These are phyloP conservation scores for Scomber scombrus DNA, from an alignment of 2,113 vertebrate species.

Conservation along the genomic window DNA sequence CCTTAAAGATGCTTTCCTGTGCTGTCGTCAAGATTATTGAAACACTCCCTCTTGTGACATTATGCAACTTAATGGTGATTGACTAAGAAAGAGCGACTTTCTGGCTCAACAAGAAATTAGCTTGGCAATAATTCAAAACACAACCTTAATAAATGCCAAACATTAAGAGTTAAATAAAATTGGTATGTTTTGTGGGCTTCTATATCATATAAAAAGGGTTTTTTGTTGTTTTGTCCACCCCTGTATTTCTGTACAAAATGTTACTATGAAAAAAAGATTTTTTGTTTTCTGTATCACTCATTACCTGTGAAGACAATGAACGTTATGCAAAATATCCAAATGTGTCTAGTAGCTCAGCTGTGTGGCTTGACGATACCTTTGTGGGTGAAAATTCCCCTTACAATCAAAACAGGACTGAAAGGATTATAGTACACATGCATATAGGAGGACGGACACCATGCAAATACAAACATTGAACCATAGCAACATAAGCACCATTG, in stretches of 20 bases:
- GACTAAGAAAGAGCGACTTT: neutral
- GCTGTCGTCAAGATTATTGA: neutral
- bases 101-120: neutral
- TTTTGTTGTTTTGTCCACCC: conserved; percentile 5
- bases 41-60: no score
- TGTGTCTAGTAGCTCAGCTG: neutral
- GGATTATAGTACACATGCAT: conserved; percentile 31
- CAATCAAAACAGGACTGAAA: conserved; percentile 9
- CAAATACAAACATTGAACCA: conserved; percentile 43
- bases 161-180: neutral
- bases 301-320: no score
- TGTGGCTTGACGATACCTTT: neutral
- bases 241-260: neutral
- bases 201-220: neutral
- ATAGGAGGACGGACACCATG: conserved; percentile 39
- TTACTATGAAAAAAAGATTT: neutral
- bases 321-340: conserved; percentile 49
- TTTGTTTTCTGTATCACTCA: no score
- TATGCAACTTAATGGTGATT: neutral
- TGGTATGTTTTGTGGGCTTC: neutral
- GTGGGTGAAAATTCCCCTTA: neutral
- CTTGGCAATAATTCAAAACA: neutral
- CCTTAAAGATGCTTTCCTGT: neutral
- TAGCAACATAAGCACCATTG: conserved; percentile 41
- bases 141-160: neutral